Base-by-base conservation (phyloP, 2,888 invertebrate species). In the Cremastinae sp. region DNA sequence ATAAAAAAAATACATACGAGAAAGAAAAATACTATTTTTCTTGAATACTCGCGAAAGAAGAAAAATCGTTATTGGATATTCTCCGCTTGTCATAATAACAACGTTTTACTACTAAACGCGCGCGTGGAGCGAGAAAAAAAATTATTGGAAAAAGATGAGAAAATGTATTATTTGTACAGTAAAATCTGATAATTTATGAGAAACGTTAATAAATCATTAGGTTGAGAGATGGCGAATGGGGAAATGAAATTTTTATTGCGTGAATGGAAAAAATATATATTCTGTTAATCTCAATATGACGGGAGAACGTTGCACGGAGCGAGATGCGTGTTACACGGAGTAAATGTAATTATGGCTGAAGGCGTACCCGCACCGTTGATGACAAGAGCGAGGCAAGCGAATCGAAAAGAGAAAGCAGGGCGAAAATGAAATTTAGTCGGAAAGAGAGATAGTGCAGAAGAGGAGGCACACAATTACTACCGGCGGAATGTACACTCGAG, bases 341-440 rank as follows among this genome's bases (percentile, higher is more conserved):
- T 54, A 61, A 72, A 72, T 68, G 34, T 64, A 62, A 75, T 75
- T 75, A 75, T 66, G 28, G n/a, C 8, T 49, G 34, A 43, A 53
- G 65, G 54, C n/a, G n/a, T n/a, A n/a, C n/a, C n/a, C n/a, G n/a
- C 45, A 49, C 20, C 36, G 28, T 2, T 5, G 28, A 28, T 28
- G 28, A 5, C 28, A 53, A 70, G 20, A 18, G 43, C 22, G 61
- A 45, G 2, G 36, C 43, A 22, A 22, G 38, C 34, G 16, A 18
- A 38, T 3, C 36, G 16, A 20, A 20, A 12, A 16, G 41, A n/a
- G 8, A 9, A n/a, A 41, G 16, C n/a, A n/a, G n/a, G n/a, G n/a
- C n/a, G n/a, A n/a, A n/a, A n/a, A n/a, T n/a, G n/a, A n/a, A n/a
- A n/a, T n/a, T n/a, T n/a, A n/a, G n/a, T n/a, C n/a, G n/a, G n/a